Percentiles rank a stretch among this genome's conserved stretches.
Evolutionary conservation across 2,888 invertebrate genomes (phyloP).

Genomic region (Scaptomyza caliginosa): DNA sequence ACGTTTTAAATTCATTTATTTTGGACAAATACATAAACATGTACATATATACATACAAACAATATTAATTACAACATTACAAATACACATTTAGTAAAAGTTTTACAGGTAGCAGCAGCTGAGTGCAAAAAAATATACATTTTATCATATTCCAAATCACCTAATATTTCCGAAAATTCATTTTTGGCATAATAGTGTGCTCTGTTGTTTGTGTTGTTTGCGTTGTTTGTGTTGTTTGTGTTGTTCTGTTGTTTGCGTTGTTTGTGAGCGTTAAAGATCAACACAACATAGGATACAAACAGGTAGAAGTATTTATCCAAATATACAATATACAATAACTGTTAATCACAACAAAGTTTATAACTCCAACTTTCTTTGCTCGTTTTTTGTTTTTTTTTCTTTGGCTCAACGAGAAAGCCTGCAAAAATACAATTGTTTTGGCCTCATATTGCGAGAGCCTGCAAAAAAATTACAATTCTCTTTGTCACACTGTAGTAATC

Average conservation of each 20-base stretch:
- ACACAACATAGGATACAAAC: not conserved
- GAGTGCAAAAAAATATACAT: conserved; percentile 42
- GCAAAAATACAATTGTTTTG: not conserved
- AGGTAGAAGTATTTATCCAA: conserved; percentile 13
- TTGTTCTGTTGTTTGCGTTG: not conserved
- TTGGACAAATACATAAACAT: conserved; percentile 30
- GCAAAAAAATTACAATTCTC: not conserved
- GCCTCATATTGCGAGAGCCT: not conserved
- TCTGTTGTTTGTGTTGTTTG: not conserved
- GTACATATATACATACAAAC: conserved; percentile 39
- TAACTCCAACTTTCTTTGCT: no score
- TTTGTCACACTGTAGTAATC: not conserved
- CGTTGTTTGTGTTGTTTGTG: not conserved
- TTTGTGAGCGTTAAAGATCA: conserved; percentile 1
- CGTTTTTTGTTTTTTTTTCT: not conserved
- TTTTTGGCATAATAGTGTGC: no score
- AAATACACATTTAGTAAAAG: conserved; percentile 52
- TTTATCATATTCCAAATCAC: not conserved
- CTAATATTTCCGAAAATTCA: not conserved
- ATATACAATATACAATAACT: conserved; percentile 19
- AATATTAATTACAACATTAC: conserved; percentile 62
- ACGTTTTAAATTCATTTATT: conserved; percentile 29
- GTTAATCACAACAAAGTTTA: conserved; percentile 49
- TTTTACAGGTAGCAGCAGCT: conserved; percentile 42
- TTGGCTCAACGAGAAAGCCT: not conserved